phyloP scores from a whole-genome alignment of 2,113 vertebrate genomes.

The Brachypteracias leptosomus region DNA sequence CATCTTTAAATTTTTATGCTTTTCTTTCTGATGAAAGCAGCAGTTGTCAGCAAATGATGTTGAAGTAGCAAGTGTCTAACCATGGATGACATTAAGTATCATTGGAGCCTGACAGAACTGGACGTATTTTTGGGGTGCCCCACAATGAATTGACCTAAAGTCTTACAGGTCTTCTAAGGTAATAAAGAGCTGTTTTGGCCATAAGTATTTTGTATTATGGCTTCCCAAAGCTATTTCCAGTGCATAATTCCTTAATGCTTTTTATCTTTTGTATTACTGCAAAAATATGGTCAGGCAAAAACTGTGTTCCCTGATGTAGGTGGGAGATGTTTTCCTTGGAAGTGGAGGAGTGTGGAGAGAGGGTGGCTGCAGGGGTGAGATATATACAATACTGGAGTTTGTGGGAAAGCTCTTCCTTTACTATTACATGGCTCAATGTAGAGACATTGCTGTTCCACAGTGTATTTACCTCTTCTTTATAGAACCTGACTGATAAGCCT shows the following conservation, averaged over 20 bases:
- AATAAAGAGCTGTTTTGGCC: background rate
- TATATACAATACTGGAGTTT: background rate
- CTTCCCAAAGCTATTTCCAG: background rate
- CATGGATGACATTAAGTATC: background rate
- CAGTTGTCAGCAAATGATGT: background rate
- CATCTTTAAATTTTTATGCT: background rate
- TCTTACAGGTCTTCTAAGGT: background rate
- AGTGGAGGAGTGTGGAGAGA: background rate
- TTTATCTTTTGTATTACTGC: background rate
- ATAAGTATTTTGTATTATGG: background rate
- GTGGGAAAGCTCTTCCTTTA: background rate
- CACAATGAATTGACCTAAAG: background rate
- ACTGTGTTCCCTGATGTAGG: background rate
- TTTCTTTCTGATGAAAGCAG: background rate
- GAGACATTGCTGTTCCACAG: background rate
- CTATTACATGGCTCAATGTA: rapidly evolving
- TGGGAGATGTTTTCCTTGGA: background rate
- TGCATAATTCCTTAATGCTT: background rate
- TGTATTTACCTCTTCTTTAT: background rate
- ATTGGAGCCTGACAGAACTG: background rate
- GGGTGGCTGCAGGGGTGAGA: background rate
- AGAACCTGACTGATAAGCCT: background rate
- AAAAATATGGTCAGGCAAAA: background rate
- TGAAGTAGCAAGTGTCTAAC: background rate
- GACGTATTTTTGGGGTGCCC: background rate